Conservation (phyloP, 2,888 invertebrate species). For the Melinaea marsaeus region DNA sequence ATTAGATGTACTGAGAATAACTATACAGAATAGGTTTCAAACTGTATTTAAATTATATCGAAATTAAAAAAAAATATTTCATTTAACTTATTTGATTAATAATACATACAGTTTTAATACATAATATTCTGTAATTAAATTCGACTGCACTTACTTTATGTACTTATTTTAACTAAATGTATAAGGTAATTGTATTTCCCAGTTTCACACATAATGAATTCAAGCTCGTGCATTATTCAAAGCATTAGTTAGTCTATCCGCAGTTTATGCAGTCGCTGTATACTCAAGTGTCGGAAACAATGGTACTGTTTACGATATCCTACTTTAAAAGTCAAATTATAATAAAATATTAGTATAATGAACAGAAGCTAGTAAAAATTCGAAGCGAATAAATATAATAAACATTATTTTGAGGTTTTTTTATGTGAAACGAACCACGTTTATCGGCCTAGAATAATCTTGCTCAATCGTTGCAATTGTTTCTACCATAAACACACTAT, state of each 20-base stretch:
- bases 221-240: background rate
- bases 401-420: too few species aligned
- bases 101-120: too few species aligned
- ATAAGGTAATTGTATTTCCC: background rate
- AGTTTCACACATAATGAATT: background rate
- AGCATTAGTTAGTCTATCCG: background rate
- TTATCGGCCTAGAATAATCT: too few species aligned
- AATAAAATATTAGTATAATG: too few species aligned
- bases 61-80: too few species aligned
- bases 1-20: constrained; percentile 25
- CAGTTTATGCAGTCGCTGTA: constrained; percentile 3
- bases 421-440: too few species aligned
- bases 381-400: too few species aligned
- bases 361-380: too few species aligned
- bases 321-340: background rate
- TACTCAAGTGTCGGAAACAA: constrained; percentile 3
- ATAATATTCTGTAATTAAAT: too few species aligned
- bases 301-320: background rate
- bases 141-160: background rate
- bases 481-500: too few species aligned
- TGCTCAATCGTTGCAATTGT: too few species aligned
- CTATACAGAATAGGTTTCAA: constrained; percentile 24
- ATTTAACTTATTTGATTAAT: too few species aligned
- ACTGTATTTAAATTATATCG: background rate
- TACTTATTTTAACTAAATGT: constrained; percentile 2